These are phyloP conservation scores for Prionailurus viverrinus DNA, from an alignment of 2,113 vertebrate genomes.

Conservation along the genomic window DNA sequence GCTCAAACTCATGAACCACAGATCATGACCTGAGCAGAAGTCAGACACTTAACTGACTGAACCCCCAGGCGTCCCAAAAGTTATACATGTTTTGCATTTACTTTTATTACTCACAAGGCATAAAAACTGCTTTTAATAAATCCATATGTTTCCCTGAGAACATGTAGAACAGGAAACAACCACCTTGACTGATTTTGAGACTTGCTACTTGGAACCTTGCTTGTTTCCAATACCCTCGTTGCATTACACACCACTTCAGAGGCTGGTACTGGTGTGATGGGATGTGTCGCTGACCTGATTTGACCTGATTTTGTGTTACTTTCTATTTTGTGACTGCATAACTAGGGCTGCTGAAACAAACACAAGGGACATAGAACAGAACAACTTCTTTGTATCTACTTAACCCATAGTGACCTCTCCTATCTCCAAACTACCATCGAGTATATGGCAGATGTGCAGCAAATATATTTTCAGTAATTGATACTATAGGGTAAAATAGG, in stretches of 20 bases:
- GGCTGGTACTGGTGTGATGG: neutral
- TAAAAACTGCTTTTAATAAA: neutral
- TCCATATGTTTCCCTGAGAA: neutral
- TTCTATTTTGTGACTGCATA: neutral
- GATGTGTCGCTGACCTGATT: neutral
- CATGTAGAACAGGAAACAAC: neutral
- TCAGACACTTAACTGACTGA: no score
- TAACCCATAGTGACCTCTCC: neutral
- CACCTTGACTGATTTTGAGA: neutral
- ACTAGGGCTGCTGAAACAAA: neutral
- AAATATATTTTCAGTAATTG: neutral
- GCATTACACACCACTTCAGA: neutral
- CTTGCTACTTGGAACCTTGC: neutral
- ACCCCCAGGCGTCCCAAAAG: neutral
- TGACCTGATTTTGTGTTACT: neutral
- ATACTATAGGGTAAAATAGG: neutral
- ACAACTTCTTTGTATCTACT: neutral
- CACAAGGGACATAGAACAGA: neutral
- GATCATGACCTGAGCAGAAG: no score
- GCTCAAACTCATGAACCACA: no score
- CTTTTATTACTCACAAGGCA: neutral
- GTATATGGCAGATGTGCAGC: neutral
- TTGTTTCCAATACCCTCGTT: neutral
- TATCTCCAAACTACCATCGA: neutral
- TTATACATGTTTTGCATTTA: neutral